phyloP scores from a whole-genome alignment of 1,140 invertebrate genomes.

The Heterodera schachtii region DNA sequence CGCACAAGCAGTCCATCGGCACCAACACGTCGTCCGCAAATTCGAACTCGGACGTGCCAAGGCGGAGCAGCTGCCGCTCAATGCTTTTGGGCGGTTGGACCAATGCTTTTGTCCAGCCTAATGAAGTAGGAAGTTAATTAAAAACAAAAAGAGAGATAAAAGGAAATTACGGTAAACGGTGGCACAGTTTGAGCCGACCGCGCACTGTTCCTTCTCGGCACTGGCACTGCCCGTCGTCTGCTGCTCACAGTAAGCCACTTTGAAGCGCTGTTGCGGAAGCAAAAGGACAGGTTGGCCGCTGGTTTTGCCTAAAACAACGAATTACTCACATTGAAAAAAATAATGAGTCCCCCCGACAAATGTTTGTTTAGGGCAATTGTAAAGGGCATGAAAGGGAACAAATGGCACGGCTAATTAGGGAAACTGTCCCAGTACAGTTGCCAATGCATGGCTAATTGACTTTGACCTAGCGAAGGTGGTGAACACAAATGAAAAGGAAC shows the following conservation, averaged over 20 bases:
- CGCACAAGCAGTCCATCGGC: constrained; percentile 14
- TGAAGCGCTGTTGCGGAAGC: background rate
- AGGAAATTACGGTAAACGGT: background rate
- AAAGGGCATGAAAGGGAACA: no score
- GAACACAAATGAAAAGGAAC: no score
- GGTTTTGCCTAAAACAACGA: background rate
- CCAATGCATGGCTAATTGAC: no score
- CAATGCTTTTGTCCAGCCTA: background rate
- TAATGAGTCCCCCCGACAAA: no score
- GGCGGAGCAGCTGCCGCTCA: background rate
- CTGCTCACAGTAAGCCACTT: background rate
- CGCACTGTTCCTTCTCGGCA: background rate
- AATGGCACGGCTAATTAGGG: no score
- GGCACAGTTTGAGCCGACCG: background rate
- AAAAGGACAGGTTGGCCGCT: background rate
- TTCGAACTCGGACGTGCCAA: background rate
- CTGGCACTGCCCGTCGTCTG: background rate
- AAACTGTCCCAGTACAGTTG: no score
- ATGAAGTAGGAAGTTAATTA: background rate
- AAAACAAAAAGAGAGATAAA: background rate
- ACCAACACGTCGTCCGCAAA: constrained; percentile 3
- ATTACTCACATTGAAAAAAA: background rate
- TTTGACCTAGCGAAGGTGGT: no score
- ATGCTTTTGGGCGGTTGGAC: background rate
- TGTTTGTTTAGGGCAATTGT: no score